Conservation (phyloP, 2,888 invertebrate genomes). For the Atethmia centrago region DNA sequence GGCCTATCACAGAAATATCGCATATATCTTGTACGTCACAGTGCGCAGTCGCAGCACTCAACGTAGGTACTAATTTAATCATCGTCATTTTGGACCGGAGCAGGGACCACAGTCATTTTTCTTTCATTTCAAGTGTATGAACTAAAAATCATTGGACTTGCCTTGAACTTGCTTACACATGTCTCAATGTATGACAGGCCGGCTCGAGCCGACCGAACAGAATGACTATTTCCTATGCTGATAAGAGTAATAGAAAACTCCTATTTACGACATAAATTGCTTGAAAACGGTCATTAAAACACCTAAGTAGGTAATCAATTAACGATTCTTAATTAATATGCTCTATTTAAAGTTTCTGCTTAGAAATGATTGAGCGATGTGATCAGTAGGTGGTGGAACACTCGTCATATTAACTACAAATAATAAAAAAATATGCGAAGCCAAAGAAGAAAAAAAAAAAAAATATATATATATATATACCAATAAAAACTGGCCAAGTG, state of each 20-base stretch:
- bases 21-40: not conserved
- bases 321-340: conserved; percentile 19
- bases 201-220: conserved; percentile 7
- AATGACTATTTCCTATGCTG: conserved; percentile 44
- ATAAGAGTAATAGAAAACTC: conserved; percentile 40
- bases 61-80: not conserved
- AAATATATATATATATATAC: too few species aligned
- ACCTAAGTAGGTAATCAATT: conserved; percentile 39
- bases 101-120: not conserved
- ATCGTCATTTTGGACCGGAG: not conserved
- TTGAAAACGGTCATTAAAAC: conserved; percentile 40
- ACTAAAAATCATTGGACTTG: not conserved
- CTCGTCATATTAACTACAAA: not conserved
- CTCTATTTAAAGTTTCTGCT: conserved; percentile 3
- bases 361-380: not conserved
- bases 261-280: conserved; percentile 23
- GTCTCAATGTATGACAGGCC: conserved; percentile 2
- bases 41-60: not conserved
- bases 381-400: not conserved
- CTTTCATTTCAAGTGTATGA: not conserved
- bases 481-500: too few species aligned
- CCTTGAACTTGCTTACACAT: conserved; percentile 20
- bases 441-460: too few species aligned
- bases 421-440: too few species aligned
- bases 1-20: not conserved